Percentiles rank a stretch among this genome's conserved stretches.
Evolutionary conservation across 1,140 invertebrate genomes (phyloP).

Genomic region (Lepidostoma basale): DNA sequence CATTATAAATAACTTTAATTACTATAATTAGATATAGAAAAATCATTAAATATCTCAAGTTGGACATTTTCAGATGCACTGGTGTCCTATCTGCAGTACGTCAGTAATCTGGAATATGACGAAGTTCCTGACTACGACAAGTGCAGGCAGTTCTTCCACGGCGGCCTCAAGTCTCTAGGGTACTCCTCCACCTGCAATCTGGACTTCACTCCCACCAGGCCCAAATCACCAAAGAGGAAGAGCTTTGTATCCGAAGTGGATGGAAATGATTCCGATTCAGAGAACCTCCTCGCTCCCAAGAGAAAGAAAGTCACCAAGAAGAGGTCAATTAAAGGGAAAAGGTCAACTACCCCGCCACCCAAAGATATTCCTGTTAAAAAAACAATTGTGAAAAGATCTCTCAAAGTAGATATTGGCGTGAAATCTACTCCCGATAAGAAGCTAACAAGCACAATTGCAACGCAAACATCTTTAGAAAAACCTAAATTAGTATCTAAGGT

Average conservation of each 20-base stretch:
- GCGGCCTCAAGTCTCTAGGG: slow-evolving; percentile 61
- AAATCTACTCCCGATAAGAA: slow-evolving; percentile 23
- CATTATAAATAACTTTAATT: too few relatives aligned
- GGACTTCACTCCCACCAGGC: slow-evolving; percentile 39
- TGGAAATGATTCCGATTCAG: neutral
- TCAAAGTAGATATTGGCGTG: slow-evolving; percentile 11
- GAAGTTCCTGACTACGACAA: slow-evolving; percentile 77
- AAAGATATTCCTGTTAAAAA: slow-evolving; percentile 12
- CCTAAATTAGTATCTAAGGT: neutral
- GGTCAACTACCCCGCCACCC: neutral
- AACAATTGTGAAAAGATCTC: neutral
- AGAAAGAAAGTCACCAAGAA: slow-evolving; percentile 27
- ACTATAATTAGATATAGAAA: too few relatives aligned
- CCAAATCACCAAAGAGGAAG: slow-evolving; percentile 32
- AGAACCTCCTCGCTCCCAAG: slow-evolving; percentile 1
- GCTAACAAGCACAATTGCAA: slow-evolving; percentile 25
- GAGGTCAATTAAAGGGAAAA: neutral
- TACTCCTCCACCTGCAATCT: slow-evolving; percentile 27
- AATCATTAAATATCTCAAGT: too few relatives aligned
- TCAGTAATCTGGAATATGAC: slow-evolving; percentile 72
- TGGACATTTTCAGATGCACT: slow-evolving; percentile 60
- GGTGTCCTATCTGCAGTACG: slow-evolving; percentile 72
- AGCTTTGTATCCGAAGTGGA: neutral
- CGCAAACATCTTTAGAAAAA: slow-evolving; percentile 32
- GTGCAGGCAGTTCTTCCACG: slow-evolving; percentile 68